Evolutionary conservation across 2,797 vertebrate species (phyloP), one percentile per base, ranked within the genome.

Genomic region (Dipus sagitta): DNA sequence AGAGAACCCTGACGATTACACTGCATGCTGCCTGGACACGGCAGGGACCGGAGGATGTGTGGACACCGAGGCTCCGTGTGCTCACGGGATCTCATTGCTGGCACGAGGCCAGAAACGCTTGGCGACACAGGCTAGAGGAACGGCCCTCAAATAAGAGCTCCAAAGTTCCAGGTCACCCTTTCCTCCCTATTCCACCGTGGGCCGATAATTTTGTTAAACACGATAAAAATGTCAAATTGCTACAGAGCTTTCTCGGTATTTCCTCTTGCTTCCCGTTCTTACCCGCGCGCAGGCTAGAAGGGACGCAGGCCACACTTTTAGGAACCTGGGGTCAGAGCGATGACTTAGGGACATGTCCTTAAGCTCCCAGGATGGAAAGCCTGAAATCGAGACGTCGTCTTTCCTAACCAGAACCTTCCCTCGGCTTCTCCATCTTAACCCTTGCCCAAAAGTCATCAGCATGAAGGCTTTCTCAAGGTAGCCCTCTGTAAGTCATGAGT

Each of bases 131-230:
- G 81, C 18, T 20, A 86, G 32, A 42, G 60, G 34, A 42, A 42
- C 28, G 32, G 7, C 30, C 62, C 24, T 88, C 74, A n/a, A 26
- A 24, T 8, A 47, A 47, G 47, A 23, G 24, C 30, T 92, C 54
- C 67, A 26, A 21, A 11, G 26, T 30, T 21, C 94, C 82, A 13
- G n/a, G 38, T 68, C 28, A 17, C 18, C 38, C 21, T 70, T 67
- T n/a, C 24, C 34, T 65, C 26, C 47, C 32, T 26, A 24, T 68
- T 62, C 60, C 24, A 65, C 14, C 38, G 32, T 32, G 42, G 26
- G 64, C 23, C 38, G 76, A 71, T 28, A 80, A 79, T 83, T 86
- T 95, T 65, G 70, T 52, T 77, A 80, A 91, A 91, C 30, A 83
- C 30, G 86, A 88, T 80, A 70, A 82, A 77, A 77, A 94, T 20